These are phyloP conservation scores for Prorops nasuta DNA, from an alignment of 1,140 invertebrate genomes.

Conservation along the genomic window DNA sequence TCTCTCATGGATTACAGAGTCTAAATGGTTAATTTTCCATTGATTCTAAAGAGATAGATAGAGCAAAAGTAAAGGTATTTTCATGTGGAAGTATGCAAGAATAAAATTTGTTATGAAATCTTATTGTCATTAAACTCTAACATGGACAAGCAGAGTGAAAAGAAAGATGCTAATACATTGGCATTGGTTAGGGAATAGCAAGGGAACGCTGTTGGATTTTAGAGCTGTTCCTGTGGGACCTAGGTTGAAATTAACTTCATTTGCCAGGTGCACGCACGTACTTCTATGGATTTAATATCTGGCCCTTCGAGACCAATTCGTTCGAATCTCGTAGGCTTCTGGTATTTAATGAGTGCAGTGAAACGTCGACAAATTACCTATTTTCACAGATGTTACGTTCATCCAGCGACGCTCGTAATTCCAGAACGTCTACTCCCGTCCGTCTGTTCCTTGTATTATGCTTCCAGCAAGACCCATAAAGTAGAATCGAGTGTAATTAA, in stretches of 20 bases:
- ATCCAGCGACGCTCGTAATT: slow-evolving; percentile 18
- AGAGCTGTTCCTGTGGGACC: background rate
- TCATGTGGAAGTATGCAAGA: too few species aligned
- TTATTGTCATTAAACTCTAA: too few species aligned
- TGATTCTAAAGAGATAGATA: too few species aligned
- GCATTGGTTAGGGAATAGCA: too few species aligned
- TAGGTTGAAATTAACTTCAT: slow-evolving; percentile 9
- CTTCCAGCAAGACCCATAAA: slow-evolving; percentile 23
- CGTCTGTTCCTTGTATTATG: background rate
- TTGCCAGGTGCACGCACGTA: background rate
- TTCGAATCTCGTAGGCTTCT: slow-evolving; percentile 10
- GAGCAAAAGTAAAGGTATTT: too few species aligned
- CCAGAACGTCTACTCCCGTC: background rate
- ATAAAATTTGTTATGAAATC: too few species aligned
- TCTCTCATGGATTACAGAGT: too few species aligned
- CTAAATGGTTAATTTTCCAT: too few species aligned
- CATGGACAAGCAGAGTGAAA: too few species aligned
- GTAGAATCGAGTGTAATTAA: slow-evolving; percentile 18
- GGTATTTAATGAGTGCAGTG: background rate
- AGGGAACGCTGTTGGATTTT: too few species aligned
- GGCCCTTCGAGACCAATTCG: slow-evolving; percentile 7
- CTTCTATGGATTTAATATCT: slow-evolving; percentile 14
- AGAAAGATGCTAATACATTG: too few species aligned
- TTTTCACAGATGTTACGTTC: slow-evolving; percentile 9
- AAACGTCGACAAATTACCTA: background rate